These are phyloP conservation scores for Diorhabda sublineata DNA, from an alignment of 1,140 invertebrate species.

Conservation along the genomic window DNA sequence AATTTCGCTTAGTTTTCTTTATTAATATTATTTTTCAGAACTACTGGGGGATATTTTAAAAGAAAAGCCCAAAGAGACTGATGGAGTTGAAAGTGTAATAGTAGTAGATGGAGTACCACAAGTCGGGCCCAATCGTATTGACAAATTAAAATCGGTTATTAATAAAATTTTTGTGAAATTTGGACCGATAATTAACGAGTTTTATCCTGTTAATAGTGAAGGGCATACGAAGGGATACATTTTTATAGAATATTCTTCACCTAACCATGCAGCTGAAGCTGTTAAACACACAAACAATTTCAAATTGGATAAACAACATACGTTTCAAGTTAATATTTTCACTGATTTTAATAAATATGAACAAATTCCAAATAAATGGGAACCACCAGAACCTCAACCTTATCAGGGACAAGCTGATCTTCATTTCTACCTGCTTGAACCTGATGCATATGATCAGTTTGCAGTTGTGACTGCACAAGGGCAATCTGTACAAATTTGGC, in stretches of 20 bases:
- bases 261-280: conserved; percentile 78
- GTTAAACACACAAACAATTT: conserved; percentile 86
- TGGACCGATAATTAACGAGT: conserved; percentile 85
- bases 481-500: conserved; percentile 79
- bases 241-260: conserved; percentile 87
- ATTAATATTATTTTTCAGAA: conserved; percentile 60
- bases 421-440: conserved; percentile 86
- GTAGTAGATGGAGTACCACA: conserved; percentile 95
- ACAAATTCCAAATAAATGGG: conserved; percentile 89
- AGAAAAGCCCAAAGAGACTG: conserved; percentile 86
- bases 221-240: conserved; percentile 90
- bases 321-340: conserved; percentile 92
- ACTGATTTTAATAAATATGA: conserved; percentile 90
- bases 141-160: conserved; percentile 91
- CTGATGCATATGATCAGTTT: conserved; percentile 94
- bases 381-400: conserved; percentile 78
- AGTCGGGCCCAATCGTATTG: conserved; percentile 85
- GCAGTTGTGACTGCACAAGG: conserved; percentile 81
- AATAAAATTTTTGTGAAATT: conserved; percentile 90
- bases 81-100: conserved; percentile 93
- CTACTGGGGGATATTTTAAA: conserved; percentile 81
- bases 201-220: conserved; percentile 80
- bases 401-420: conserved; percentile 88
- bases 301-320: conserved; percentile 94
- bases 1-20: too few relatives aligned